Conservation (phyloP, 2,888 invertebrate species). For the Rhopalosiphum nymphaeae region DNA sequence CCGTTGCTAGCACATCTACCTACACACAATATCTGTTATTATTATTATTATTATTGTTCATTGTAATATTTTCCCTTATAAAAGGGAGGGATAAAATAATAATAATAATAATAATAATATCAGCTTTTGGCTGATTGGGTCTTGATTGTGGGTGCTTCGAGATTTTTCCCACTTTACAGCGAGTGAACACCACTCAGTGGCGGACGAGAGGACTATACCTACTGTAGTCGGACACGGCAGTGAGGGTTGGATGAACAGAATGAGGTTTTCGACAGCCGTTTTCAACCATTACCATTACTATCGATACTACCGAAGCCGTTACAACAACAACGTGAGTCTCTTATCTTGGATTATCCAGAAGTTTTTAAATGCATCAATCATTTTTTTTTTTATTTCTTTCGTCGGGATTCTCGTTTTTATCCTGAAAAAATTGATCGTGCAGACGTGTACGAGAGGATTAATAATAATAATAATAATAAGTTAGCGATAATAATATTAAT, state of each 20-base stretch:
- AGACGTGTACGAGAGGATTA: not conserved
- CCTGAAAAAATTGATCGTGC: not conserved
- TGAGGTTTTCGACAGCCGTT: conserved; percentile 40
- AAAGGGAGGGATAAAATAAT: not conserved
- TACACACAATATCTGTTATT: not conserved
- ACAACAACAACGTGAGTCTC: conserved; percentile 7
- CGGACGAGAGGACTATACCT: not conserved
- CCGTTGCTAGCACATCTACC: not conserved
- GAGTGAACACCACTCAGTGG: not conserved
- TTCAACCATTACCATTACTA: not conserved
- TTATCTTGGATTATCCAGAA: conserved; percentile 58
- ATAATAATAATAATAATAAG: conserved; percentile 2
- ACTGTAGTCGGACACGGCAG: not conserved
- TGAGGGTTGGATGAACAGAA: not conserved
- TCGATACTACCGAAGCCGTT: not conserved
- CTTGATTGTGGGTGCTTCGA: not conserved
- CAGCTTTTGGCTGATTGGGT: conserved; percentile 55
- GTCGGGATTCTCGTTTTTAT: not conserved
- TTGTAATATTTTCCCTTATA: not conserved
- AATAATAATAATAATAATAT: conserved; percentile 17
- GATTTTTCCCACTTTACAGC: not conserved
- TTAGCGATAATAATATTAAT: not conserved
- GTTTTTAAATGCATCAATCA: conserved; percentile 59
- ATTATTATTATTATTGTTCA: conserved; percentile 11
- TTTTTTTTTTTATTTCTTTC: conserved; percentile 49